These are phyloP conservation scores for Ptiloglossa arizonensis DNA, from an alignment of 1,140 invertebrate species.

Conservation along the genomic window DNA sequence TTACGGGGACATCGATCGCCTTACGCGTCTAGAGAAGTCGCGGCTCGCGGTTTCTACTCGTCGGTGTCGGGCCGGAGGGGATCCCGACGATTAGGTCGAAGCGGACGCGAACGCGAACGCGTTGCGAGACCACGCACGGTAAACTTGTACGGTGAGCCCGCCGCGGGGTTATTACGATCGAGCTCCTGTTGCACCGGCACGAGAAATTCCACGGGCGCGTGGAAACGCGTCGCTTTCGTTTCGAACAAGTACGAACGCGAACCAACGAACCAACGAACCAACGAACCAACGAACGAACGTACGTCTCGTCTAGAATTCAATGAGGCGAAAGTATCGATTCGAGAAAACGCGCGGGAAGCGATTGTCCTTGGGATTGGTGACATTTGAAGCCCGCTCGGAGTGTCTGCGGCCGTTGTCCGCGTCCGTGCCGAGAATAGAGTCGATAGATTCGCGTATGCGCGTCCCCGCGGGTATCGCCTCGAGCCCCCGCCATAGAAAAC, in stretches of 20 bases:
- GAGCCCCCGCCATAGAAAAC: background rate
- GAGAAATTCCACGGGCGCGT: no score
- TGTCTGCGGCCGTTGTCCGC: constrained; percentile 26
- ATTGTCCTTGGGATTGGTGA: constrained; percentile 5
- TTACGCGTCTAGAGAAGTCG: constrained; percentile 46
- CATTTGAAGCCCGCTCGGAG: constrained; percentile 16
- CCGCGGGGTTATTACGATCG: no score
- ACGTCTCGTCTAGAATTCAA: background rate
- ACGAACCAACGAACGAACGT: no score
- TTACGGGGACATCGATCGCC: constrained; percentile 74
- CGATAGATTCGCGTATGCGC: background rate
- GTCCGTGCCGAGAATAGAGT: constrained; percentile 46
- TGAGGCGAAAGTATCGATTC: constrained; percentile 6
- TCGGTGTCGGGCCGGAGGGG: constrained; percentile 24
- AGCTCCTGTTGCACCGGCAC: no score
- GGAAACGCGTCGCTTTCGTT: no score
- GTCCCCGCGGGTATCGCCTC: background rate
- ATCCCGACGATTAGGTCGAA: background rate
- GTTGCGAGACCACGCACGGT: no score
- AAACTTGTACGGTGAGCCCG: no score
- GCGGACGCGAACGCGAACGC: background rate
- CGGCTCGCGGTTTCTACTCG: constrained; percentile 51
- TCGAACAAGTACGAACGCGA: no score
- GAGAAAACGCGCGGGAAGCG: constrained; percentile 8
- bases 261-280: no score